These are phyloP conservation scores for Oceanodroma tethys DNA, from an alignment of 2,113 vertebrate species.

Conservation along the genomic window DNA sequence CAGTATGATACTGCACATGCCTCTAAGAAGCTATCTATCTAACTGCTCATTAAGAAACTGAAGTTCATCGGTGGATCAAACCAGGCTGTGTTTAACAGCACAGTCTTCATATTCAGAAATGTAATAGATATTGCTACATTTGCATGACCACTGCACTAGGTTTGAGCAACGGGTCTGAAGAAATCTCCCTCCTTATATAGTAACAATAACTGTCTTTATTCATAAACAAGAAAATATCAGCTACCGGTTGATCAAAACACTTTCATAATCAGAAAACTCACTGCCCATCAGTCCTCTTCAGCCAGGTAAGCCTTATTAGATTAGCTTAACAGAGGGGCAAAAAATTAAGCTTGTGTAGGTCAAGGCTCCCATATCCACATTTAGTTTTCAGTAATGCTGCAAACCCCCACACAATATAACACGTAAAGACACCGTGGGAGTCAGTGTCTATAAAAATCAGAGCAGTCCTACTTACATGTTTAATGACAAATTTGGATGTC, in stretches of 20 bases:
- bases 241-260: background rate
- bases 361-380: constrained; percentile 1
- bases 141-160: background rate
- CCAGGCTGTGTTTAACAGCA: background rate
- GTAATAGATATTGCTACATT: background rate
- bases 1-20: background rate
- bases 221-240: background rate
- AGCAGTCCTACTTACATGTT: background rate
- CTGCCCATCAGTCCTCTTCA: background rate
- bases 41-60: background rate
- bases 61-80: background rate
- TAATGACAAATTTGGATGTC: background rate
- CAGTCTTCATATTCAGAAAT: background rate
- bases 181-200: background rate
- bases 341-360: background rate
- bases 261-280: background rate
- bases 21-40: background rate
- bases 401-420: background rate
- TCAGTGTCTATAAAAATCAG: constrained; percentile 13
- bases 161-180: background rate
- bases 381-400: background rate
- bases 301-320: background rate
- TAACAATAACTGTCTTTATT: background rate
- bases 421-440: background rate
- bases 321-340: background rate